Evolutionary conservation across 2,113 vertebrate genomes (phyloP), one percentile per base, ranked within the genome.

Genomic region (Ellobius talpinus): DNA sequence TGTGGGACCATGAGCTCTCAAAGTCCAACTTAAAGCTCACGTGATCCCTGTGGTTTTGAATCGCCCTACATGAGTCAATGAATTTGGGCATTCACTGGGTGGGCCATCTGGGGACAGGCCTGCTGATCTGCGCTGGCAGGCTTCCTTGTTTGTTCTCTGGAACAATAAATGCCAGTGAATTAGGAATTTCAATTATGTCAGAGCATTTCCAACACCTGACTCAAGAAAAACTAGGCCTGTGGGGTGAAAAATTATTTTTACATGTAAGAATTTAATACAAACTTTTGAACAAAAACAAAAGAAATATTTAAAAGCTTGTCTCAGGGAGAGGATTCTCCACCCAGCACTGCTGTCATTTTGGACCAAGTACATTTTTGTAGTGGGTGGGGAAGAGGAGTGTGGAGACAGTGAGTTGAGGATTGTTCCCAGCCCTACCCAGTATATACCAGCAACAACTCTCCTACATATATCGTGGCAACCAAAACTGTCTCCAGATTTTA

Each of bases 91-190:
- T 76, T 96, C 89, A 94, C 36, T 55, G 87, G 70, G 0, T 73
- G 0, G 89, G 89, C 88, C 94, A 94, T 89, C 81, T 95, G 76
- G 65, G 81, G 95, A 87, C 90, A 95, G 90, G 66, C 85, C 95
- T 66, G 91, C 76, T 88, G 50, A 65, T 96, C 90, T 91, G 89
- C 87, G 93, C 82, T 89, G 96, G 96, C 93, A 78, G 78, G 17
- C 58, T 79, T 95, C 95, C 95, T 50, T 50, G 70, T 89, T 95
- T 95, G 88, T 93, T 94, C 87, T 90, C 77, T 52, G 1, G 47
- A 93, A 97, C 89, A 96, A 94, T 95, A 93, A 89, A 82, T 33
- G 72, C 90, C 92, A 96, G 72, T 95, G 90, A 94, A 94, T 91
- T 86, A 42, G 76, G 92, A 93, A 86, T 72, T 92, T 95, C 88